phyloP scores from a whole-genome alignment of 2,888 invertebrate genomes.

The Autographa pulchrina region DNA sequence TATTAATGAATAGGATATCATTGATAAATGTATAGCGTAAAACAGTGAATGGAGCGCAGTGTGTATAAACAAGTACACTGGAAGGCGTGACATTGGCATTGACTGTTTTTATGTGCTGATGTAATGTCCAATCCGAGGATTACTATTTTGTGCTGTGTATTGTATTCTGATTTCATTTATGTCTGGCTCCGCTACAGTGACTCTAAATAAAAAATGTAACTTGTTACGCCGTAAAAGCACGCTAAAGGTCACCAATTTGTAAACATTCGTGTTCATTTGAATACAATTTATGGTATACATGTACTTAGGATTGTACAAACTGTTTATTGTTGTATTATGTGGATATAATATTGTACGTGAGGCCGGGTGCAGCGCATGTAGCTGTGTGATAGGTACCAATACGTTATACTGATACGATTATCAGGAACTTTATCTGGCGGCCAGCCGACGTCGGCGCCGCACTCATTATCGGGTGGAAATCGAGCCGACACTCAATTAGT shows the following conservation, averaged over 20 bases:
- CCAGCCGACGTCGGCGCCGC: constrained; percentile 67
- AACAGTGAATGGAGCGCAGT: constrained; percentile 69
- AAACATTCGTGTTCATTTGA: constrained; percentile 52
- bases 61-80: constrained; percentile 59
- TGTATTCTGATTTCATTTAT: constrained; percentile 79
- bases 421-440: constrained; percentile 72
- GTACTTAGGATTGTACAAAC: constrained; percentile 32
- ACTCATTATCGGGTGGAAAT: constrained; percentile 74
- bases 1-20: constrained; percentile 47
- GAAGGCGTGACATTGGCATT: constrained; percentile 81
- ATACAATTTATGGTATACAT: constrained; percentile 40
- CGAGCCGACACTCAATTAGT: constrained; percentile 71
- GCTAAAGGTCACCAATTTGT: constrained; percentile 69
- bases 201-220: constrained; percentile 67
- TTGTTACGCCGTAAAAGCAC: constrained; percentile 67
- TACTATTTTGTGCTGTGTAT: constrained; percentile 71
- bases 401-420: constrained; percentile 66
- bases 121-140: constrained; percentile 75
- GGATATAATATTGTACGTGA: constrained; percentile 26
- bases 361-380: constrained; percentile 54
- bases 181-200: constrained; percentile 78
- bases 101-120: constrained; percentile 80
- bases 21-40: constrained; percentile 52
- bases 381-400: constrained; percentile 34
- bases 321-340: constrained; percentile 39